phyloP scores from a whole-genome alignment of 2,113 vertebrate species.

The Pomatorhinus ruficollis region DNA sequence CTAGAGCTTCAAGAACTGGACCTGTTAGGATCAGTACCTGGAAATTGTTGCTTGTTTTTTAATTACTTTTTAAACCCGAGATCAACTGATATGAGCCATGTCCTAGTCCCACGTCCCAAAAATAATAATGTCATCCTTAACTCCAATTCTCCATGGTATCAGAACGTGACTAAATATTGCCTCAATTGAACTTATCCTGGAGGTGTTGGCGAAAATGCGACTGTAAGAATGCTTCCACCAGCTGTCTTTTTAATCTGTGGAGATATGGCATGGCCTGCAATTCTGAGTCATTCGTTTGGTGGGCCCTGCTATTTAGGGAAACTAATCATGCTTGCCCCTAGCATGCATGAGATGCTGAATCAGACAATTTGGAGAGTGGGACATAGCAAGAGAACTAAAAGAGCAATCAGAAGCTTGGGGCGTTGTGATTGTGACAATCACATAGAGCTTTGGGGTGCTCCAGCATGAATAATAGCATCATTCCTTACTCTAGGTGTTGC shows the following conservation, averaged over 20 bases:
- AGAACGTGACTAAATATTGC: too few species aligned
- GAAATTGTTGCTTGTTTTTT: background rate
- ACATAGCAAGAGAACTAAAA: background rate
- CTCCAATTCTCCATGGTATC: too few species aligned
- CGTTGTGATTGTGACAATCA: background rate
- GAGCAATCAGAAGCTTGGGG: background rate
- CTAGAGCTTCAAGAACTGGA: background rate
- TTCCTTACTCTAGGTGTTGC: background rate
- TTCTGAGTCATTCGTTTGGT: background rate
- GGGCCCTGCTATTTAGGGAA: background rate
- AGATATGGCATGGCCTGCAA: too few species aligned
- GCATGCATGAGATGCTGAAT: background rate
- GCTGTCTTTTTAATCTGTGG: too few species aligned
- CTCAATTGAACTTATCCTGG: background rate
- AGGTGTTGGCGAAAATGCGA: background rate
- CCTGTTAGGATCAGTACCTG: background rate
- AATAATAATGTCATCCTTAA: background rate
- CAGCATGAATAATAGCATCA: background rate
- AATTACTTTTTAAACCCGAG: background rate
- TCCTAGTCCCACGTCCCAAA: background rate
- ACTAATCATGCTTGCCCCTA: background rate
- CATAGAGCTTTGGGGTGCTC: background rate
- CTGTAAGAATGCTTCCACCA: background rate
- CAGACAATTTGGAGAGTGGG: background rate
- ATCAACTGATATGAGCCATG: background rate